Percentiles rank a stretch among this genome's conserved stretches.
These are phyloP conservation scores for Mylabris sibirica DNA, from an alignment of 2,888 invertebrate genomes.

Conservation along the genomic window DNA sequence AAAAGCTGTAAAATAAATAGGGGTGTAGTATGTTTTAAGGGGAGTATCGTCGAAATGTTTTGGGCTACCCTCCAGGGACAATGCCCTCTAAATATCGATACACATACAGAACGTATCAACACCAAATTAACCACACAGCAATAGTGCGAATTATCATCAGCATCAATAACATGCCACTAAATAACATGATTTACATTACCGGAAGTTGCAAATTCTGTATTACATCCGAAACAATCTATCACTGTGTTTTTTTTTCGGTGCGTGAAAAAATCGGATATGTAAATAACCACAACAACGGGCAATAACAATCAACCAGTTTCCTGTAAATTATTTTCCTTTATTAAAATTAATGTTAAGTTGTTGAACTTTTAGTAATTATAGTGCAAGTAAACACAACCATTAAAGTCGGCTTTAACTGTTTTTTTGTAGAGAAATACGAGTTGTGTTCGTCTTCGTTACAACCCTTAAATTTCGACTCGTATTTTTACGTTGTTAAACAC, in stretches of 20 bases:
- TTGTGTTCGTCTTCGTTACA: not conserved
- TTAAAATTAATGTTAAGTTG: slow-evolving; percentile 5
- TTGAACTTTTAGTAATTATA: slow-evolving; percentile 17
- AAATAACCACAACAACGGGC: not conserved
- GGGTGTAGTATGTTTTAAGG: slow-evolving; percentile 21
- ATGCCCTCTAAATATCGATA: not conserved
- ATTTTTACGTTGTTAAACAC: slow-evolving; percentile 13
- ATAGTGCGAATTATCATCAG: slow-evolving; percentile 2
- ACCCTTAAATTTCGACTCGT: not conserved
- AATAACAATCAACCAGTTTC: not conserved
- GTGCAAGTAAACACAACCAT: slow-evolving; percentile 21
- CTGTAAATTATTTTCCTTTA: not conserved
- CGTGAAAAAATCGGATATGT: not conserved
- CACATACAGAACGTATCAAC: not conserved
- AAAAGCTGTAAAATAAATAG: slow-evolving; percentile 33
- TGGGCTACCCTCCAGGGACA: slow-evolving; percentile 4
- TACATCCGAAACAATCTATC: not conserved
- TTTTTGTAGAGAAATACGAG: not conserved
- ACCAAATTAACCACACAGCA: slow-evolving; percentile 14
- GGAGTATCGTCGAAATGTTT: slow-evolving; percentile 18
- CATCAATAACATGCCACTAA: not conserved
- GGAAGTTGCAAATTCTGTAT: not conserved
- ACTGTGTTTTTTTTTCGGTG: not conserved
- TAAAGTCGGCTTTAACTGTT: slow-evolving; percentile 17
- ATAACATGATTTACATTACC: slow-evolving; percentile 6